Evolutionary conservation across 2,888 invertebrate species (phyloP).

Genomic region (Geophilus truncorum): DNA sequence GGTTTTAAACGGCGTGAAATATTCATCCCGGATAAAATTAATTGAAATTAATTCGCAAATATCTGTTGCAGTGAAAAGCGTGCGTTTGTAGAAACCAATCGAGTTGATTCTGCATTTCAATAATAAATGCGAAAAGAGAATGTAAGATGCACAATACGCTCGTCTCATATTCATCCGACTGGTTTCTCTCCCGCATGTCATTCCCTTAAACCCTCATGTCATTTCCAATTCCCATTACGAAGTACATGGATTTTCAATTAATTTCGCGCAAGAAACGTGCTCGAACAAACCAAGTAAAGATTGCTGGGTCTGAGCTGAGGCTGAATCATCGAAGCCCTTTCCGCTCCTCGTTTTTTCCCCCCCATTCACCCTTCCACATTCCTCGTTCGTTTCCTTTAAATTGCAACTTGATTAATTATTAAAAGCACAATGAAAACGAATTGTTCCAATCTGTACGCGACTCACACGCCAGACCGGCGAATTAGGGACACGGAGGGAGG

Average conservation of each 20-base stretch:
- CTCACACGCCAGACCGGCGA: background rate
- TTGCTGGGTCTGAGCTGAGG: background rate
- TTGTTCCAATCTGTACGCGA: conserved; percentile 11
- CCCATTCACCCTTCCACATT: background rate
- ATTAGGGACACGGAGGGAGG: background rate
- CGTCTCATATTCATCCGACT: conserved; percentile 3
- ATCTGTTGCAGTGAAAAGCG: background rate
- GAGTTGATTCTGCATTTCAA: background rate
- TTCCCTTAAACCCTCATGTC: background rate
- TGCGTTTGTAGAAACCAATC: too few relatives aligned
- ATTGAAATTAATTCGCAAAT: background rate
- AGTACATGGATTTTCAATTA: conserved; percentile 15
- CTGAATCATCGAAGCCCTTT: background rate
- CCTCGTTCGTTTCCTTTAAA: background rate
- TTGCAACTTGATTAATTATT: conserved; percentile 4
- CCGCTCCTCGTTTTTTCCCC: background rate
- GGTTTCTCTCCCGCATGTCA: conserved; percentile 9
- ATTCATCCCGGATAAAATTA: too few relatives aligned
- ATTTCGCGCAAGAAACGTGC: conserved; percentile 14
- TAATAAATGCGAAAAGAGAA: background rate
- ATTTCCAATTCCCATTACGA: background rate
- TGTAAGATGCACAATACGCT: background rate
- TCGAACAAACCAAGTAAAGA: background rate
- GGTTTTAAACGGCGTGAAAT: too few relatives aligned
- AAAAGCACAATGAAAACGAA: conserved; percentile 20